phyloP scores from a whole-genome alignment of 2,888 invertebrate genomes.

The Tipula confusa region DNA sequence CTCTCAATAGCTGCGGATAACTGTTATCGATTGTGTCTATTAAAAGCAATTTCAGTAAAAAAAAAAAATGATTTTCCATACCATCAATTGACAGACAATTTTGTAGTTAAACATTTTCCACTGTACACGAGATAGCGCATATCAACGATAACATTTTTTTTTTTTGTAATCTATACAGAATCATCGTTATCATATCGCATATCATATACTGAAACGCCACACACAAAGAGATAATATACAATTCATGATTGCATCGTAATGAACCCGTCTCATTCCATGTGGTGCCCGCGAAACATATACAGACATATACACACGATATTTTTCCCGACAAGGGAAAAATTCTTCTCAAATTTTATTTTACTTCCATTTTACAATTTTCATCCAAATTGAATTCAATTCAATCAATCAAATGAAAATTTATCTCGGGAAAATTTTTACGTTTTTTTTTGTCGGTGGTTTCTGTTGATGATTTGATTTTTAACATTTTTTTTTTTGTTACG shows the following conservation, averaged over 20 bases:
- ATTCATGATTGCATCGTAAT: not conserved
- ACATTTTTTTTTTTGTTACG: not conserved
- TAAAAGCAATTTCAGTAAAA: not conserved
- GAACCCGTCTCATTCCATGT: not conserved
- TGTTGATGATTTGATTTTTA: slow-evolving; percentile 16
- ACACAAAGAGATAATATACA: not conserved
- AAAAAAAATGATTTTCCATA: not conserved
- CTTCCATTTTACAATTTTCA: slow-evolving; percentile 20
- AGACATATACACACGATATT: not conserved
- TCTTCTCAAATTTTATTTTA: not conserved
- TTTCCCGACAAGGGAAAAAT: not conserved
- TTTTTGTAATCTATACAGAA: not conserved
- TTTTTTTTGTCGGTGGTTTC: slow-evolving; percentile 12
- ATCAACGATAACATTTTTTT: not conserved
- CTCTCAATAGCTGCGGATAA: not conserved
- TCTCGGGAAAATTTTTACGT: not conserved
- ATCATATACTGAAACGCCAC: not conserved
- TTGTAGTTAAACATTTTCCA: not conserved
- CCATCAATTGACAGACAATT: slow-evolving; percentile 12
- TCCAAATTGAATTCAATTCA: slow-evolving; percentile 12
- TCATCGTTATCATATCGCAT: not conserved
- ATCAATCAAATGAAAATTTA: slow-evolving; percentile 12
- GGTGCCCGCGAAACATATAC: not conserved
- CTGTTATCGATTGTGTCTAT: slow-evolving; percentile 20
- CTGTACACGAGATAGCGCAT: not conserved